These are phyloP conservation scores for Yponomeuta evonymella DNA, from an alignment of 2,888 invertebrate species.

Conservation along the genomic window DNA sequence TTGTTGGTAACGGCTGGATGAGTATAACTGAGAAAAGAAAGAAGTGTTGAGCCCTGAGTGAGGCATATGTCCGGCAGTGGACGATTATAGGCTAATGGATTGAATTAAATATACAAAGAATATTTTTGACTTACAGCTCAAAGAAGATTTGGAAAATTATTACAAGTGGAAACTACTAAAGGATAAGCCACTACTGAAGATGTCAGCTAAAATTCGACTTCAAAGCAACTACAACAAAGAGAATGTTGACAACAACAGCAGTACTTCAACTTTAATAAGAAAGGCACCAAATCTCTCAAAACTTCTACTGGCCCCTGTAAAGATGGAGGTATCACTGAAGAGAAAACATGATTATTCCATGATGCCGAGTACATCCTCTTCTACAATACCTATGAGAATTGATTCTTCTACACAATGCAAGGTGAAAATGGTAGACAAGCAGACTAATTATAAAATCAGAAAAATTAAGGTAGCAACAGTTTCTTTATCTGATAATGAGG, in stretches of 20 bases:
- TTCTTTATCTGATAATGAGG: background rate
- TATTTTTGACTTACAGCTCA: no score
- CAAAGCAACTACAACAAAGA: no score
- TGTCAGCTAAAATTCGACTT: background rate
- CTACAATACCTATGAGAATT: constrained; percentile 1
- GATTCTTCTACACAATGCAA: background rate
- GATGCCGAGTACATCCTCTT: constrained; percentile 1
- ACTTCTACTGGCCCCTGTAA: background rate
- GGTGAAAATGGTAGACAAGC: background rate
- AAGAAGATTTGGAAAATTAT: constrained; percentile 2
- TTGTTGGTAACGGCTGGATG: no score
- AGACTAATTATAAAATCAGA: background rate
- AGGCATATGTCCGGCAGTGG: no score
- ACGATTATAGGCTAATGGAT: no score
- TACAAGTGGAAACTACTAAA: background rate
- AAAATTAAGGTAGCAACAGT: background rate
- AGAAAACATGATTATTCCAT: background rate
- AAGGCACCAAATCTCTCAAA: background rate
- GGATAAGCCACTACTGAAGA: background rate
- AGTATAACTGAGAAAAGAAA: no score
- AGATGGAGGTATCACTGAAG: background rate
- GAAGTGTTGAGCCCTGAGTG: no score
- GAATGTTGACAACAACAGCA: background rate
- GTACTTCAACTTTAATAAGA: background rate
- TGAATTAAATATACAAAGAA: no score